These are phyloP conservation scores for Hippoglossus stenolepis DNA, from an alignment of 2,113 vertebrate species.

Conservation along the genomic window DNA sequence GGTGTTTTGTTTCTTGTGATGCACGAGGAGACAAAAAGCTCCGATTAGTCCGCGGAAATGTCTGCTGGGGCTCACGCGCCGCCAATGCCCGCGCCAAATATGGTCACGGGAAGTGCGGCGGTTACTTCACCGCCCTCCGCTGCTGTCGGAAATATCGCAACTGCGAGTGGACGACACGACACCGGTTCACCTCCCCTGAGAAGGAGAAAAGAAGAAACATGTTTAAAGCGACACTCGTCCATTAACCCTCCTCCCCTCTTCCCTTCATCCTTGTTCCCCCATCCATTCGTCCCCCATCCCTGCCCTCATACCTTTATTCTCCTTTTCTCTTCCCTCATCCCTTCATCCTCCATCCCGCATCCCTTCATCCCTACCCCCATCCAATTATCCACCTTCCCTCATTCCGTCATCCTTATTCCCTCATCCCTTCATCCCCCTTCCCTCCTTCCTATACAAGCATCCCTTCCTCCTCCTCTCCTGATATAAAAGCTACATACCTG, in stretches of 20 bases:
- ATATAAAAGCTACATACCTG: too few relatives aligned
- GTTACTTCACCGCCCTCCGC: constrained; percentile 48
- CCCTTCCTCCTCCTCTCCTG: too few relatives aligned
- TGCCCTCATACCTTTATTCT: too few relatives aligned
- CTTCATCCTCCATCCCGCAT: too few relatives aligned
- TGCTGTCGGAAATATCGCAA: constrained; percentile 47
- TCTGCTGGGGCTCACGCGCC: constrained; percentile 59
- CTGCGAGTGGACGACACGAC: background rate
- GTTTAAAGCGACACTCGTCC: background rate
- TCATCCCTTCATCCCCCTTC: background rate
- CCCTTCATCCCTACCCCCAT: background rate
- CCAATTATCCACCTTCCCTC: background rate
- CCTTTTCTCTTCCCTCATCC: too few relatives aligned
- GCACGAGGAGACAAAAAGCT: constrained; percentile 68
- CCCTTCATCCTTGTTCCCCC: background rate
- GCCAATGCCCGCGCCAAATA: constrained; percentile 75
- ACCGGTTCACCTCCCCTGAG: background rate
- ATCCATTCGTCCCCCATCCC: too few relatives aligned
- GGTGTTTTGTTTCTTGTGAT: constrained; percentile 57
- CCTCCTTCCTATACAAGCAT: background rate
- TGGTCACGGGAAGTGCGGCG: constrained; percentile 81
- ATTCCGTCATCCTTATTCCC: background rate
- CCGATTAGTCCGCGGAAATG: constrained; percentile 63
- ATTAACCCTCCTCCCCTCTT: background rate
- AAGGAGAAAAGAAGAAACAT: background rate